A percentile compares a stretch with the other conserved stretches of the same genome.
Conservation (phyloP, 2,888 invertebrate genomes). For the Deroplatys truncata region DNA sequence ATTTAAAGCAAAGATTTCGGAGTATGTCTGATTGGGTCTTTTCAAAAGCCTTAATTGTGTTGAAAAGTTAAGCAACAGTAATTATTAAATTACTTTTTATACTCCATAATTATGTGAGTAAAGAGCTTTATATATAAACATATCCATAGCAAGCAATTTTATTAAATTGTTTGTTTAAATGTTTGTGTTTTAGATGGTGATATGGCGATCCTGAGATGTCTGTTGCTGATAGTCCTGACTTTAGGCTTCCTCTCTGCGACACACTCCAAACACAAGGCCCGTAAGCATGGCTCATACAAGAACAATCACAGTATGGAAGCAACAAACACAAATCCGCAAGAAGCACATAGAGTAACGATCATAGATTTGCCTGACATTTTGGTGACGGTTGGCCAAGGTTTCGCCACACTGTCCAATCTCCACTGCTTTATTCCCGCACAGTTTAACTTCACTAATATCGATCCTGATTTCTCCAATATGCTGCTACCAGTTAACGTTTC, state of each 20-base stretch:
- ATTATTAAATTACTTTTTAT: too few species aligned
- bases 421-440: not conserved
- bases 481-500: not conserved
- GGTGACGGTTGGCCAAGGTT: not conserved
- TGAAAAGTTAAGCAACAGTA: too few species aligned
- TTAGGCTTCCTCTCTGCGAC: not conserved
- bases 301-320: not conserved
- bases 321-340: not conserved
- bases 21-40: too few species aligned
- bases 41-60: too few species aligned
- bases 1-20: too few species aligned
- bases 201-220: not conserved
- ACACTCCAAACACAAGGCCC: not conserved
- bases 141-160: too few species aligned
- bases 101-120: too few species aligned
- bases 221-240: not conserved
- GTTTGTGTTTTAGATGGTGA: too few species aligned
- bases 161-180: too few species aligned
- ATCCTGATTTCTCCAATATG: not conserved
- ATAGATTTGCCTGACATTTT: not conserved
- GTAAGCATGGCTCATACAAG: not conserved
- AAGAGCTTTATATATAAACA: too few species aligned
- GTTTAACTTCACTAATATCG: not conserved
- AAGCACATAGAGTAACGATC: not conserved
- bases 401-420: not conserved